Evolutionary conservation across 2,113 vertebrate species (phyloP), one percentile per base, ranked within the genome.

Genomic region (Pholis gunnellus): DNA sequence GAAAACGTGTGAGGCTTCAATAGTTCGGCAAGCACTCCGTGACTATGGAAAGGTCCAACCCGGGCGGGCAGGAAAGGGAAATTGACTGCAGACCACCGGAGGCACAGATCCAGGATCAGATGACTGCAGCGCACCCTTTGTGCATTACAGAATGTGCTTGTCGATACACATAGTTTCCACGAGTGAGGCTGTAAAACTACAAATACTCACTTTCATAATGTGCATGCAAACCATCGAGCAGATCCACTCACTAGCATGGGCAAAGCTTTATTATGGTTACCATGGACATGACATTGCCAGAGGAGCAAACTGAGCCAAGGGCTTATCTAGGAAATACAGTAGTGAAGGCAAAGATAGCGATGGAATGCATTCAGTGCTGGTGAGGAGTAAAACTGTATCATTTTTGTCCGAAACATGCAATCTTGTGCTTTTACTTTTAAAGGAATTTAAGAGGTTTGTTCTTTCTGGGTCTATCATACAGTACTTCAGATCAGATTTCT

Each of bases 71-170:
- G 88, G 85, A 92, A 89, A 78, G 63, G 84, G 82, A 92, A 91
- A 92, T 90, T 86, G 83, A 91, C 84, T 69, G 67, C 89, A 92
- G 91, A 81, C 85, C 64, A 71, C 81, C 17, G 8, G 36, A 29
- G 74, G 80, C 83, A 79, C 81, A 77, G 61, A 81, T 85, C 91
- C 83, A 84, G 61, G 70, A 90, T 90, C 86, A 87, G 87, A 89
- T 87, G 82, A 87, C 85, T 88, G 67, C 80, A 81, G 79, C 67
- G 80, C 90, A 76, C 34, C 75, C 57, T 82, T 56, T n/a, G 72
- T 77, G 85, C 68, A 67, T 84, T 91, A 78, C 61, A 75, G 78
- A 85, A 78, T 65, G 42, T 48, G 50, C 82, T 70, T 65, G 72
- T 71, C 7, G 65, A 87, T 78, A 74, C 50, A 59, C 46, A 71